Base-by-base conservation (phyloP, 2,797 vertebrate species). In the Apogon hyalosoma region DNA sequence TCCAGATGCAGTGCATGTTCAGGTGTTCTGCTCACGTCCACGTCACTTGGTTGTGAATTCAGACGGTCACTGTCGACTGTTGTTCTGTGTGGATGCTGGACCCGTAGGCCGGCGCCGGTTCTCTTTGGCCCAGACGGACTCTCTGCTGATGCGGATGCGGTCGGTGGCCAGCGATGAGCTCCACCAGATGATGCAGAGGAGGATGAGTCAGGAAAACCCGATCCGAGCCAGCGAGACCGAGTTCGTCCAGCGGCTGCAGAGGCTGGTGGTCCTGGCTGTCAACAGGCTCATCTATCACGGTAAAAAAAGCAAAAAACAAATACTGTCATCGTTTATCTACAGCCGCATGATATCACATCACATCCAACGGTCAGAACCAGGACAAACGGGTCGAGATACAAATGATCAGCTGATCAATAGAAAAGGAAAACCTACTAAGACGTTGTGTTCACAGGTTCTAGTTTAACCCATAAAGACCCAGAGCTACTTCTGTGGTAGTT, bases 191-290 rank as follows among this genome's bases (percentile, higher is more conserved):
- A 97, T 99, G 95, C 97, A 98, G 70, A 91, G 95, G 40, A 93
- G 96, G 78, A 97, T 99, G 97, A 98, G 96, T 88, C 97, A 97
- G 86, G 98, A 99, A 87, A 97, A 95, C 90, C 95, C 96, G 0
- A 88, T 96, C 55, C 93, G 95, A 63, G 96, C 97, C 18, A 95
- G 94, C 0, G 98, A 99, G 77, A 84, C 94, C 0, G 98, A 99
- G 81, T 95, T 98, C 15, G 90, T 95, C 0, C 98, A 99, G 63
- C 92, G 98, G 41, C 90, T 99, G 64, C 98, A 98, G 92, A 95
- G 96, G 64, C 94, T 99, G 4, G 94, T 95, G 54, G 91, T 99
- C 54, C 88, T 99, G 49, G 94, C 97, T 0, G 95, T 98, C 73
- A 99, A 98, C 92, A 95, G 97, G 65, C 93, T 98, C 45, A 94